Percentiles rank a stretch among this genome's conserved stretches.
Conservation (phyloP, 2,888 invertebrate species). For the Epirrita christyi region DNA sequence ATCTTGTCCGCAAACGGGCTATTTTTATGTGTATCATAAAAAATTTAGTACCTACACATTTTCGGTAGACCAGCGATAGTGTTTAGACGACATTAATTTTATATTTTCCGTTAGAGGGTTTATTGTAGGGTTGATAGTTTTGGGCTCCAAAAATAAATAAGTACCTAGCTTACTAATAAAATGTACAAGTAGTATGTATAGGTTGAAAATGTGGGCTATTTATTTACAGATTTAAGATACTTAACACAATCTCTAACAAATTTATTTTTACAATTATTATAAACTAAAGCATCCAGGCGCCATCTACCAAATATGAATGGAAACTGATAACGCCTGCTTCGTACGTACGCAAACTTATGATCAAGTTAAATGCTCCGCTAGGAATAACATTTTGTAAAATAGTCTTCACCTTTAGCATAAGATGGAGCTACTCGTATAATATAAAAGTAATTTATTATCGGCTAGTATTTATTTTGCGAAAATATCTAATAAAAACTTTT, state of each 20-base stretch:
- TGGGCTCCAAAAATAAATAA: slow-evolving; percentile 3
- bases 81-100: slow-evolving; percentile 34
- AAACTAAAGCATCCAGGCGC: background rate
- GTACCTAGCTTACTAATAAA: too few species aligned
- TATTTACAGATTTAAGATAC: too few species aligned
- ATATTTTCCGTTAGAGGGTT: slow-evolving; percentile 28
- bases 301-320: background rate
- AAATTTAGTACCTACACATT: slow-evolving; percentile 33
- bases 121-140: slow-evolving; percentile 25
- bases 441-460: background rate
- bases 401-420: background rate
- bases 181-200: too few species aligned
- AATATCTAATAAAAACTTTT: slow-evolving; percentile 58
- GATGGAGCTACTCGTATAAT: background rate
- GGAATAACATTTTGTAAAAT: background rate
- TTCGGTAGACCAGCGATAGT: slow-evolving; percentile 34
- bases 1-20: slow-evolving; percentile 24
- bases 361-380: background rate
- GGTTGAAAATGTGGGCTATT: too few species aligned
- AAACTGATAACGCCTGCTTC: background rate
- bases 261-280: background rate
- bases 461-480: slow-evolving; percentile 37
- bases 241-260: too few species aligned
- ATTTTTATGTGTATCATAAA: slow-evolving; percentile 37
- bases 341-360: background rate